Evolutionary conservation across 2,888 invertebrate genomes (phyloP), one percentile per base, ranked within the genome.

Genomic region (Drosophila gaucha): DNA sequence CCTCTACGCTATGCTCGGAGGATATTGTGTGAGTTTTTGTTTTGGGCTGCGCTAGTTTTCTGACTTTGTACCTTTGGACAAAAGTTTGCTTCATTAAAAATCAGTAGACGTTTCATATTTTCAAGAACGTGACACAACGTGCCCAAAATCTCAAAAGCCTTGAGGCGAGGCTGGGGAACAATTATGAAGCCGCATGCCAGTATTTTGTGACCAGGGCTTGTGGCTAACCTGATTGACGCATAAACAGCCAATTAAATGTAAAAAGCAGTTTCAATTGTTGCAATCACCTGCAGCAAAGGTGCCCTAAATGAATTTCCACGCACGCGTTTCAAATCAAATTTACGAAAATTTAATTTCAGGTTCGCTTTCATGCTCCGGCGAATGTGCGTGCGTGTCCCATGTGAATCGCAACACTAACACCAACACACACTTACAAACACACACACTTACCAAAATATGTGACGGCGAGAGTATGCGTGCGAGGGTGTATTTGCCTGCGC

Each of bases 91-190:
- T 87, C 89, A 89, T 87, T 88, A 89, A 88, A 86, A 87, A 89
- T 86, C 87, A 74, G 82, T 73, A 73, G 79, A 69, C 88, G 89
- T 87, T 82, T 86, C 86, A 89, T 87, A 84, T 88, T 86, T 87
- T 86, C 67, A 78, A 78, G 80, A 82, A 89, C 87, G 84, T 86
- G 84, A 89, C 80, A 75, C 67, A 74, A 88, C 89, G 88, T 89
- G 84, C 60, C 30, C 28, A 55, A 83, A 86, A 82, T 88, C 58
- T 66, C 54, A 73, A 78, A 52, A 47, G 43, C 24, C 28, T 10
- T 18, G 39, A 31, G 59, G 36, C 49, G 67, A 47, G 59, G 51
- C 60, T 33, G 14, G 33, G 56, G 57, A 52, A 33, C 74, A 74
- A 64, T 72, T 74, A 68, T 36, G 35, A 9, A 33, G 28, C 59